A percentile compares a stretch with the other conserved stretches of the same genome.
These are phyloP conservation scores for Portevinia maculata DNA, from an alignment of 2,888 invertebrate species.

Conservation along the genomic window DNA sequence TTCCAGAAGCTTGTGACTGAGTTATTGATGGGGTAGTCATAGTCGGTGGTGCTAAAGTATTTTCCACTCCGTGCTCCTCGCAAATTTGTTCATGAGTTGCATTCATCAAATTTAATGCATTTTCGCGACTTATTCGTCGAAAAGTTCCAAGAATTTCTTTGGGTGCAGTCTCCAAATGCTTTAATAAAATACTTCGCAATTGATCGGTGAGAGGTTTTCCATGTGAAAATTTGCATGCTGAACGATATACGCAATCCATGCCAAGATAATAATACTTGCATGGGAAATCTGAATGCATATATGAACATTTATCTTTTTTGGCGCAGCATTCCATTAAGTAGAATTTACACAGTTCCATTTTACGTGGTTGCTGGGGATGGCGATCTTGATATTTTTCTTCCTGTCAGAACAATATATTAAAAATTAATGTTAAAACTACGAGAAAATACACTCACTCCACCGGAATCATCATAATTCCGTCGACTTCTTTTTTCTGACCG, in stretches of 20 bases:
- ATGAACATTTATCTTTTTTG: conserved; percentile 96
- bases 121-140: conserved; percentile 91
- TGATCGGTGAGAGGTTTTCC: conserved; percentile 92
- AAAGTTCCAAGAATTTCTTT: conserved; percentile 96
- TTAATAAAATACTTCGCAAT: conserved; percentile 86
- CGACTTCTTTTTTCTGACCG: conserved; percentile 79
- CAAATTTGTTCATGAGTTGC: conserved; percentile 84
- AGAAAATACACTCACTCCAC: conserved; percentile 81
- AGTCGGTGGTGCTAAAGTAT: conserved; percentile 76
- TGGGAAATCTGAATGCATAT: conserved; percentile 98
- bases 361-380: conserved; percentile 93
- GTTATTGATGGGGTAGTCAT: conserved; percentile 49
- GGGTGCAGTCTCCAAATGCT: conserved; percentile 94
- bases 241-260: conserved; percentile 90
- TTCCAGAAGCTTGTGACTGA: conserved; percentile 66
- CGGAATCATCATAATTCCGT: conserved; percentile 82
- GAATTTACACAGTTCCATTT: conserved; percentile 97
- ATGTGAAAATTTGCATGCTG: conserved; percentile 97
- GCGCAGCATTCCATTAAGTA: conserved; percentile 97
- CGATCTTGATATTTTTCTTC: conserved; percentile 85
- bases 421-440: neutral
- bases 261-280: conserved; percentile 98
- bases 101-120: conserved; percentile 85
- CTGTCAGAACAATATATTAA: neutral
- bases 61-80: conserved; percentile 81